A percentile compares a stretch with the other conserved stretches of the same genome.
phyloP scores from a whole-genome alignment of 2,797 vertebrate species.

The Helarctos malayanus region DNA sequence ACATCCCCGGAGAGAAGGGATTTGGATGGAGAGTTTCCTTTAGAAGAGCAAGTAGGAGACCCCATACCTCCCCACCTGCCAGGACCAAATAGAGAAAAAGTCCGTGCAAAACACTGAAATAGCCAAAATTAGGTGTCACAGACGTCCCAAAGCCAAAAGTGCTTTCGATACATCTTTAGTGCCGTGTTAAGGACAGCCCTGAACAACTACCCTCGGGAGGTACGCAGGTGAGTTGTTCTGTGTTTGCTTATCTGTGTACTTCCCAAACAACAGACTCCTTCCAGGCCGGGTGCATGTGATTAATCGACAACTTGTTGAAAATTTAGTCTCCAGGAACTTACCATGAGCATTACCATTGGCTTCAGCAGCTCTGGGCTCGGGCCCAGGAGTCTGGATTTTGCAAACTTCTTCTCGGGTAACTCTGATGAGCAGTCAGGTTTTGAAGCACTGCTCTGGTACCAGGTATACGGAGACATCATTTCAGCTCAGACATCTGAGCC shows the following conservation, averaged over 20 bases:
- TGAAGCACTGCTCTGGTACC: fast-evolving
- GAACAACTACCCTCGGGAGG: fast-evolving
- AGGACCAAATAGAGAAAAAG: fast-evolving
- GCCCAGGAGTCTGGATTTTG: neutral
- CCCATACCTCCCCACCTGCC: neutral
- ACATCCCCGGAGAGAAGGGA: fast-evolving
- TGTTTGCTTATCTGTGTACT: neutral
- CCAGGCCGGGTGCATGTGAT: fast-evolving
- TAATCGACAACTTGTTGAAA: no score
- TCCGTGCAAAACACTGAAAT: fast-evolving
- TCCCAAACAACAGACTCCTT: neutral
- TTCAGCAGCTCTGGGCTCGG: neutral
- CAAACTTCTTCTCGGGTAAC: neutral
- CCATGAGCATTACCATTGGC: neutral
- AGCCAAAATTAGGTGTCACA: neutral
- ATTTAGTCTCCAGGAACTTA: neutral
- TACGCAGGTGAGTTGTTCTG: fast-evolving
- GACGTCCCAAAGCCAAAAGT: neutral
- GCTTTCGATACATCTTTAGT: no score
- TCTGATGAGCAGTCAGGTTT: neutral
- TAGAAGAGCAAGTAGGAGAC: neutral
- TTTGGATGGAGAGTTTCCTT: neutral
- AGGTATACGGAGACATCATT: fast-evolving
- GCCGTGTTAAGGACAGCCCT: fast-evolving
- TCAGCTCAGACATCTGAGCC: fast-evolving